Conservation (phyloP, 1,140 invertebrate species). For the Pachyrhynchus sulphureomaculatus region DNA sequence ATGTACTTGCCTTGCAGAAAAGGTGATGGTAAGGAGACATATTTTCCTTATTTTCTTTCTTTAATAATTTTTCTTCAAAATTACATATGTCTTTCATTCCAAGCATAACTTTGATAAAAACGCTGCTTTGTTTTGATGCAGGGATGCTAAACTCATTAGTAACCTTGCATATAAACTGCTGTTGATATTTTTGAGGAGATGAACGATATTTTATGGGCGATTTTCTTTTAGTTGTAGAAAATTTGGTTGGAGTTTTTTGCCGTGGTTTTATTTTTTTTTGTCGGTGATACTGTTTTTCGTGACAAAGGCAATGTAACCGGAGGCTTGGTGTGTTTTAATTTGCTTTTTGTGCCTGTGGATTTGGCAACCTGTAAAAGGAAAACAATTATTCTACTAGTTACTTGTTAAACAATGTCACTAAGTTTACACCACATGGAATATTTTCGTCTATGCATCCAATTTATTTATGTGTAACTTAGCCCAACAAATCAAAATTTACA, state of each 20-base stretch:
- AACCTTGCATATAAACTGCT: not conserved
- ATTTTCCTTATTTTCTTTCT: constrained; percentile 14
- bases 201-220: not conserved
- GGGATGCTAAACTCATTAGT: not conserved
- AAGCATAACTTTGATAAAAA: not conserved
- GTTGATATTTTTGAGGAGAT: not conserved
- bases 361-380: not conserved
- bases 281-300: constrained; percentile 14
- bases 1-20: not conserved
- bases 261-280: constrained; percentile 23
- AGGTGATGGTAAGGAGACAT: not conserved
- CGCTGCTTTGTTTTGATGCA: not conserved
- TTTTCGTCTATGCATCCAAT: too few relatives aligned
- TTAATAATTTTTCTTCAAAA: not conserved
- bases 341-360: not conserved
- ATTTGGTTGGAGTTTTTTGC: constrained; percentile 10
- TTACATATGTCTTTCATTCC: not conserved
- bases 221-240: not conserved
- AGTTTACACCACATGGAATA: not conserved
- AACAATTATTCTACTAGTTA: not conserved
- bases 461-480: too few relatives aligned
- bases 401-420: not conserved
- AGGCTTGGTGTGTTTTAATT: not conserved
- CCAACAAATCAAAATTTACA: too few relatives aligned
- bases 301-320: not conserved